Conservation (phyloP, 2,797 vertebrate species). For the Heteromormyrus szaboi region DNA sequence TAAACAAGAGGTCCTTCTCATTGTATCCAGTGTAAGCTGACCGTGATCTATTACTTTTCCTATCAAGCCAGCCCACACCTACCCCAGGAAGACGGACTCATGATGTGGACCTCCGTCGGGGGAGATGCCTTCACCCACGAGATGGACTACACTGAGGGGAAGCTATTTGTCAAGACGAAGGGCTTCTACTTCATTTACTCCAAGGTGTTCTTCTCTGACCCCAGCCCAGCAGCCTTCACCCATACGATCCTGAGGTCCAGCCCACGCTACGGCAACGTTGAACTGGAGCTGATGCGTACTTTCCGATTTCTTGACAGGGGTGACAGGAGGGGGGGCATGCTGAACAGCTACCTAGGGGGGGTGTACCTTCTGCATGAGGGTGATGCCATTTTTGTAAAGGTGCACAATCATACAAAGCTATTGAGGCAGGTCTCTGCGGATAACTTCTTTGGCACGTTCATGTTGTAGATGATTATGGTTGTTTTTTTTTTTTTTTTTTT, state of each 20-base stretch:
- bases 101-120: constrained; percentile 45
- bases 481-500: not conserved
- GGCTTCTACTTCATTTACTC: constrained; percentile 64
- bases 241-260: constrained; percentile 42
- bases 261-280: accelerated
- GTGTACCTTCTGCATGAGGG: constrained; percentile 49
- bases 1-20: not conserved
- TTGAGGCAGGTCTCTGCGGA: constrained; percentile 19
- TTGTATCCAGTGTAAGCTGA: not conserved
- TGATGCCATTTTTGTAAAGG: constrained; percentile 53
- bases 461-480: constrained; percentile 45
- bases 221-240: not conserved
- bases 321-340: accelerated
- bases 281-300: constrained; percentile 43
- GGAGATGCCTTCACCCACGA: constrained; percentile 31
- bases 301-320: not conserved
- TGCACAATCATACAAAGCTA: constrained; percentile 38
- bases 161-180: constrained; percentile 45
- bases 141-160: constrained; percentile 41
- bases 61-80: not conserved
- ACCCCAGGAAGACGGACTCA: not conserved
- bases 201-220: constrained; percentile 49
- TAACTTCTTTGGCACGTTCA: constrained; percentile 60
- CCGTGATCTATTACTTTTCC: not conserved
- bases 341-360: constrained; percentile 59